Percentiles rank a stretch among this genome's conserved stretches.
These are phyloP conservation scores for Megathymus violae DNA, from an alignment of 1,140 invertebrate species.

Conservation along the genomic window DNA sequence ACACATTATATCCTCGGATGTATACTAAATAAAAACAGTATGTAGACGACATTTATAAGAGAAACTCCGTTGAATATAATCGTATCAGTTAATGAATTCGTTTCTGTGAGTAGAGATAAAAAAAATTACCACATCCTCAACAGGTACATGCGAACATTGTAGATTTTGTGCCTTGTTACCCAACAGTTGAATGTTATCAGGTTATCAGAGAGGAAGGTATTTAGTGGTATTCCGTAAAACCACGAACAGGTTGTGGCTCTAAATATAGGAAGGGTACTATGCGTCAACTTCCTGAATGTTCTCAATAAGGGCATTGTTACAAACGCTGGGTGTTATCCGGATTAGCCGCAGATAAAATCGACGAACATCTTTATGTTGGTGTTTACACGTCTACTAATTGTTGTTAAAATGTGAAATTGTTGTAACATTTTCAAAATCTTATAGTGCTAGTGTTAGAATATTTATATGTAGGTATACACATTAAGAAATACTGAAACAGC, in stretches of 20 bases:
- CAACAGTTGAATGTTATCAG: conserved; percentile 37
- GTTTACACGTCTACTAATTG: conserved; percentile 36
- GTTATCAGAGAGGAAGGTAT: conserved; percentile 47
- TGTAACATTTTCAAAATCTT: not conserved
- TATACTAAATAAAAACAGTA: no score
- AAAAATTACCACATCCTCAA: not conserved
- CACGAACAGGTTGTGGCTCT: conserved; percentile 43
- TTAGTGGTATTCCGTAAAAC: conserved; percentile 47
- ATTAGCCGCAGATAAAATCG: conserved; percentile 48
- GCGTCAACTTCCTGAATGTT: conserved; percentile 64
- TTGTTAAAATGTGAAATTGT: conserved; percentile 20
- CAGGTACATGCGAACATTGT: conserved; percentile 1
- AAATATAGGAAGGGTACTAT: conserved; percentile 45
- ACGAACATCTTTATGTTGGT: conserved; percentile 41
- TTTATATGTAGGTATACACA: no score
- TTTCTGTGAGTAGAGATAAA: no score
- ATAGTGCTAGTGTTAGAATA: no score
- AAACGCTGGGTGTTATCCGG: conserved; percentile 37
- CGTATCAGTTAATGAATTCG: no score
- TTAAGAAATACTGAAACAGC: no score
- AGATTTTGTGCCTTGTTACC: conserved; percentile 34
- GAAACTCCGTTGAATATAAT: no score
- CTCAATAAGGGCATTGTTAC: conserved; percentile 25
- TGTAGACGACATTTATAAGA: no score
- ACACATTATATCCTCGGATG: no score